Conservation (phyloP, 2,888 invertebrate genomes). For the Drosophila fulvimacula region DNA sequence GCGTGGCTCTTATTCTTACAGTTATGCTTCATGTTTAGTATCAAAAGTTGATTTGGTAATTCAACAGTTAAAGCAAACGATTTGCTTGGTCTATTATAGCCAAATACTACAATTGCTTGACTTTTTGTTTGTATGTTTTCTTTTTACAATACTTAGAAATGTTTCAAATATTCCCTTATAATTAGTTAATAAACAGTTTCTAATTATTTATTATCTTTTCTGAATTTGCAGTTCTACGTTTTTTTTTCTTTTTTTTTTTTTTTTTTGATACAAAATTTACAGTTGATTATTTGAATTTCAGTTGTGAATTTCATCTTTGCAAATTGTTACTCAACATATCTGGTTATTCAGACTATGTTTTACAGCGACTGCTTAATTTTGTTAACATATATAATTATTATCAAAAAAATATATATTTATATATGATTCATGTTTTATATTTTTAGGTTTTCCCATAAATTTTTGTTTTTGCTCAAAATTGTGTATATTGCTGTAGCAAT, state of each 20-base stretch:
- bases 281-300: slow-evolving; percentile 51
- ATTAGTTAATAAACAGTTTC: slow-evolving; percentile 72
- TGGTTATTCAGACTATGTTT: slow-evolving; percentile 43
- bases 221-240: slow-evolving; percentile 25
- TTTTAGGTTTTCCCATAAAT: slow-evolving; percentile 52
- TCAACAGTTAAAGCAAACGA: slow-evolving; percentile 37
- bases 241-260: slow-evolving; percentile 39
- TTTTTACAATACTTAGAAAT: slow-evolving; percentile 53
- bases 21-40: slow-evolving; percentile 59
- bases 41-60: slow-evolving; percentile 53
- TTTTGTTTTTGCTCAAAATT: slow-evolving; percentile 45
- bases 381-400: slow-evolving; percentile 65
- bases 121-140: background rate
- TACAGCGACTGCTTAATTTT: slow-evolving; percentile 52
- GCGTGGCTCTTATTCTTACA: slow-evolving; percentile 60
- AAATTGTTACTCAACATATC: slow-evolving; percentile 34
- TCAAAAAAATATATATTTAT: slow-evolving; percentile 68
- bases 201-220: slow-evolving; percentile 34
- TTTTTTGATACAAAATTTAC: slow-evolving; percentile 55
- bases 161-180: slow-evolving; percentile 62
- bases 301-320: slow-evolving; percentile 44
- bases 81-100: slow-evolving; percentile 50
- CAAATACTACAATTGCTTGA: slow-evolving; percentile 65
- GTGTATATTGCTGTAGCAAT: slow-evolving; percentile 63
- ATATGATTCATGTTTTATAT: slow-evolving; percentile 44